Base-by-base conservation (phyloP, 2,113 vertebrate genomes). In the Coptodon bakossiorum region DNA sequence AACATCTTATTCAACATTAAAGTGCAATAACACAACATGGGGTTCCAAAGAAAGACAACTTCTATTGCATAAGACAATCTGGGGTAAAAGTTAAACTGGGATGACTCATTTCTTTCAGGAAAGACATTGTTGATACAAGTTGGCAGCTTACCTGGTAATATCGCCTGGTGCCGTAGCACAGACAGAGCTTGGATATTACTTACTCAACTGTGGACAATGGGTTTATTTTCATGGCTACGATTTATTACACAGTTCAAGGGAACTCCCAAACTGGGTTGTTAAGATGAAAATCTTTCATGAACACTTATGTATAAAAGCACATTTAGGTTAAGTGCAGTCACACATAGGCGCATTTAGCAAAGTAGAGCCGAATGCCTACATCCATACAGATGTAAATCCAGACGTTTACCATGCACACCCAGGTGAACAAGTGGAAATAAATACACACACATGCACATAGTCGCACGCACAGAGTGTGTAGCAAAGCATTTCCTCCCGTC, bases 31-130 rank as follows among this genome's bases (percentile, higher is more conserved):
- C 76, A 87, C 89, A 86, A 86, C 80, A 80, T 86, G 63, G 10
- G 9, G 36, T 4, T 82, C 13, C 76, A 89, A 48, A 84, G 57
- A 88, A 90, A 83, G 59, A 71, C 10, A 16, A 43, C 8, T 76
- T 81, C 14, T 57, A 80, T 63, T 63, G 43, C 34, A 83, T 88
- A 83, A 91, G 89, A 83, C 63, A 76, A 79, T 87, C 27, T 61
- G 24, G 11, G 54, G 84, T 88, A 87, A 92, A 89, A 78, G 81
- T 80, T 90, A 91, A 29, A 86, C 85, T 50, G 29, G 31, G 80
- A 68, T 95, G 94, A 95, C 76, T 95, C 93, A 95, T 91, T 79
- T 91, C 88, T 91, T 85, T 86, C 36, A 92, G 89, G 91, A 90
- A 84, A 90, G 48, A 86, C 83, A 79, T 2, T 88, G 86, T 93